Conservation (phyloP, 2,113 vertebrate genomes). For the Pardalotus punctatus region DNA sequence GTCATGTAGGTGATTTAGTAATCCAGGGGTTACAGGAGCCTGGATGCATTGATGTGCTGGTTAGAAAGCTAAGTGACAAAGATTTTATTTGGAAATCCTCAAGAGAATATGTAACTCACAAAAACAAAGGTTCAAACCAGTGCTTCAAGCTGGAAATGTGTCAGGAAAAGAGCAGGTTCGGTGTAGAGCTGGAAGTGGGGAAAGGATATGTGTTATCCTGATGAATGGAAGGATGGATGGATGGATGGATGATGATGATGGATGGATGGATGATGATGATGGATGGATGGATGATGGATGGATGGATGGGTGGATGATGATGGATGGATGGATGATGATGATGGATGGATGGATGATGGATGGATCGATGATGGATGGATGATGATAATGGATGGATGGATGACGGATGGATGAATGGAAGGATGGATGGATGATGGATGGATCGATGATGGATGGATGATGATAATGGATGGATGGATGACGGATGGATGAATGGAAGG, state of each 20-base stretch:
- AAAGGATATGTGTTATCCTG: background rate
- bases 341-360: background rate
- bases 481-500: background rate
- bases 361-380: too few relatives aligned
- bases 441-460: background rate
- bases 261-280: background rate
- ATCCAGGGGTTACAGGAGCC: background rate
- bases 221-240: background rate
- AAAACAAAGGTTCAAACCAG: background rate
- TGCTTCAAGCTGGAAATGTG: background rate
- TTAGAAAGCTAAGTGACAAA: background rate
- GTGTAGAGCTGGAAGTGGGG: background rate
- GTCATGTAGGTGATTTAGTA: background rate
- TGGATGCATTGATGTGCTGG: background rate
- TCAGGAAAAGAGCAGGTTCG: background rate
- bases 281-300: too few relatives aligned
- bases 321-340: background rate
- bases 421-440: background rate
- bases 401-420: background rate
- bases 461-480: background rate
- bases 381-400: background rate
- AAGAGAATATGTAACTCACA: background rate
- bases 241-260: background rate
- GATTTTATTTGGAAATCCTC: background rate
- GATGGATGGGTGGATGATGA: too few relatives aligned